Evolutionary conservation across 2,113 vertebrate genomes (phyloP), one percentile per base, ranked within the genome.

Genomic region (Phocoena sinus): DNA sequence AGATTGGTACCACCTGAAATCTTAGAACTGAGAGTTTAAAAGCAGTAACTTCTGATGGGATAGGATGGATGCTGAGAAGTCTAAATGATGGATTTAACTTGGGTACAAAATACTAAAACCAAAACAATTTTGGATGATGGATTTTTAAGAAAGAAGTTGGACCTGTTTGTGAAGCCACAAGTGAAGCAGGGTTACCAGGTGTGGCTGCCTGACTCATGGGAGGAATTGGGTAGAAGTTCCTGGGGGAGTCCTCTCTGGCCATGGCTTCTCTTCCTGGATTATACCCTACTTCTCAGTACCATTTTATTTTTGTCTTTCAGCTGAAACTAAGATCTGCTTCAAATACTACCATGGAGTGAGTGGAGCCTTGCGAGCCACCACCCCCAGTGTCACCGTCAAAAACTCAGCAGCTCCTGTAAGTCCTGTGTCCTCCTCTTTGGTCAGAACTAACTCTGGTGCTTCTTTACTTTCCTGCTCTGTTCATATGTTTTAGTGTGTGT

Each of bases 311-410:
- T 98, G 62, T 90, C 53, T 97, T 98, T 92, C 95, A 99, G 99
- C 99, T 93, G 99, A 99, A 99, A 99, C 99, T 73, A 99, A 99
- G 99, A 99, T 99, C 98, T 99, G 99, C 99, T 99, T 99, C 99
- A 99, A 99, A 98, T 99, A 99, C 97, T 99, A 99, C 98, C 99
- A 99, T 5, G 99, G 99, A 0, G 99, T 99, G 77, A 99, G 99
- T 0, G 99, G 99, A 97, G 99, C 99, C 0, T 98, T 99, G 88
- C 98, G 99, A 97, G 99, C 99, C 10, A 99, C 99, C 11, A 99
- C 99, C 38, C 99, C 99, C 0, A 99, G 99, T 25, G 98, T 99
- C 56, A 99, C 99, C 0, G 99, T 99, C 98, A 99, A 99, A 98
- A 99, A 99, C 93, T 98, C 98, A 0, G 96, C 99, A 1, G 98